Evolutionary conservation across 2,113 vertebrate genomes (phyloP).

Genomic region (Ictidomys tridecemlineatus): DNA sequence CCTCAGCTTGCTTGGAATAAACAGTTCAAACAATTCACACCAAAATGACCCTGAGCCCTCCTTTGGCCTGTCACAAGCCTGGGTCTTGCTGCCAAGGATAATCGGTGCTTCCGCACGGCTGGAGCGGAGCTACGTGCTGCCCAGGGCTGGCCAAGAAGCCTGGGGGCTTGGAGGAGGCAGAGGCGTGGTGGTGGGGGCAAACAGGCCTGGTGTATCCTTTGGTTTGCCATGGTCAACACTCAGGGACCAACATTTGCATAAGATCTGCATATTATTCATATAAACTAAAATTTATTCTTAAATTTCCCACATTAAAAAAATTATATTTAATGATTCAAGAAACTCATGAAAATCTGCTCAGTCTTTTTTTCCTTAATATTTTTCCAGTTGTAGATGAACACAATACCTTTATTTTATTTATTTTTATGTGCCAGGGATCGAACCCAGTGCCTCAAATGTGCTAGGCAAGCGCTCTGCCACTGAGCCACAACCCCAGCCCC

Average conservation of each 20-base stretch:
- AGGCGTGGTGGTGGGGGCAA: not conserved
- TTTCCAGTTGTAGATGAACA: too few species aligned
- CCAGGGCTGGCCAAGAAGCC: conserved; percentile 4
- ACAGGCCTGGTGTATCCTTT: not conserved
- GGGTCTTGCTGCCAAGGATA: conserved; percentile 48
- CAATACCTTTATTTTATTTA: too few species aligned
- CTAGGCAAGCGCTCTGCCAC: too few species aligned
- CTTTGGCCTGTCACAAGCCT: conserved; percentile 58
- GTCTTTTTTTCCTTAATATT: not conserved
- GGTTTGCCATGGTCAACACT: not conserved
- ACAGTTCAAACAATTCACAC: not conserved
- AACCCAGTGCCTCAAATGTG: too few species aligned
- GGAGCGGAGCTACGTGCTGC: conserved; percentile 55
- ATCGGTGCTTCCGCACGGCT: conserved; percentile 9
- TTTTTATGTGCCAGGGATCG: too few species aligned
- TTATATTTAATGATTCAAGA: not conserved
- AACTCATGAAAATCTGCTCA: not conserved
- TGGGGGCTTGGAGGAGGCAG: not conserved
- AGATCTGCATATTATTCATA: not conserved
- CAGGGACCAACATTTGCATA: not conserved
- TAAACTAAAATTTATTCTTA: conserved; percentile 21
- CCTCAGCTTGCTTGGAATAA: conserved; percentile 31
- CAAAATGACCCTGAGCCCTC: conserved; percentile 33
- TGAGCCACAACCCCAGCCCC: too few species aligned
- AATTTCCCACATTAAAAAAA: not conserved